Conservation (phyloP, 2,113 vertebrate genomes). For the Elaphurus davidianus region DNA sequence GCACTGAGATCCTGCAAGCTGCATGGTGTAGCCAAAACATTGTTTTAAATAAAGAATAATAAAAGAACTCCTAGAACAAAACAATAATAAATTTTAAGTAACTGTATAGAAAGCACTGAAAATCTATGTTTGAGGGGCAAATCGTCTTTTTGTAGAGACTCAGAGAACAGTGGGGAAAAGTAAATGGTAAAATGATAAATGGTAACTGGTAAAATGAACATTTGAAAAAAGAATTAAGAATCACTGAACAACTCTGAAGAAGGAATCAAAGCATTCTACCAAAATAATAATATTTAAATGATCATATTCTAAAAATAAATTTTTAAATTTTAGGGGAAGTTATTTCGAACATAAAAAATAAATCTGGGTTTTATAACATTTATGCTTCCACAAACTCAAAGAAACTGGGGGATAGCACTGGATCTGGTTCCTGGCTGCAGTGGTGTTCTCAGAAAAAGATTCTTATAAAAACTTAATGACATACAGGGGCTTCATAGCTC, state of each 20-base stretch:
- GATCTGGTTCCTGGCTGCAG: neutral
- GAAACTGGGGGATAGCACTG: neutral
- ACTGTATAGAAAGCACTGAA: neutral
- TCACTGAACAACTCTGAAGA: neutral
- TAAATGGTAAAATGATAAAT: neutral
- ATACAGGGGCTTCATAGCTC: neutral
- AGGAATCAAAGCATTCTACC: neutral
- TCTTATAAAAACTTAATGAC: neutral
- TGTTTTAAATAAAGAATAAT: neutral
- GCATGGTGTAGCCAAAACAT: neutral
- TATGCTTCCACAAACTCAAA: neutral
- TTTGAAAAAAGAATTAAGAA: neutral
- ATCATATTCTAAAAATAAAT: neutral
- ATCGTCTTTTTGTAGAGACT: neutral
- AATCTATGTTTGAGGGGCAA: neutral
- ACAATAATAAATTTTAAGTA: neutral
- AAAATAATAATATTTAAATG: slow-evolving; percentile 1
- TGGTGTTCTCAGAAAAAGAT: neutral
- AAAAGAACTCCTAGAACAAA: neutral
- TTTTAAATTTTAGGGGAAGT: neutral
- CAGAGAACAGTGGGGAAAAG: neutral
- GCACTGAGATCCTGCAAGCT: neutral
- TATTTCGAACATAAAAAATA: neutral
- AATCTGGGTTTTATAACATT: neutral
- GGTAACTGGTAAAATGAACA: neutral